Percentiles rank a stretch among this genome's conserved stretches.
phyloP scores from a whole-genome alignment of 2,113 vertebrate species.

The Nycticorax nycticorax region DNA sequence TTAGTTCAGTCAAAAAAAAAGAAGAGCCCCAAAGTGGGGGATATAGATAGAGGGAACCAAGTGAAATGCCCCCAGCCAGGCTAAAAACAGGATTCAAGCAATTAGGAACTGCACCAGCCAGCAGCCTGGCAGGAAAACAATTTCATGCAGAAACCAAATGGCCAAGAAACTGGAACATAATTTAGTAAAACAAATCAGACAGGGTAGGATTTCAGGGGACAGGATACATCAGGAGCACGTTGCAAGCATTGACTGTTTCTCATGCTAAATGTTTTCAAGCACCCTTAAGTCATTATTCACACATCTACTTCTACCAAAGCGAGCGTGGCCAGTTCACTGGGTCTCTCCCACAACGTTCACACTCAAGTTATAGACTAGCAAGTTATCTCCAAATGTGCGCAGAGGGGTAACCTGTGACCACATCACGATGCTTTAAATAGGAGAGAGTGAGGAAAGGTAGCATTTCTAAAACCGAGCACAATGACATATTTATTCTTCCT shows the following conservation, averaged over 20 bases:
- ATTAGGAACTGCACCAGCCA: not conserved
- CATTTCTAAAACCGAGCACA: not conserved
- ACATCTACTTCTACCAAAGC: not conserved
- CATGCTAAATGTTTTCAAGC: not conserved
- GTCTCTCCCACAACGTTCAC: not conserved
- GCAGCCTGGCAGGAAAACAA: not conserved
- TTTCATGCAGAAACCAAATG: not conserved
- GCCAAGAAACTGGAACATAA: not conserved
- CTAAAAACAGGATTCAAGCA: not conserved
- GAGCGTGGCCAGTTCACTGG: rapidly evolving
- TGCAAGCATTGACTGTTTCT: not conserved
- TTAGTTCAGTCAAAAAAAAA: not conserved
- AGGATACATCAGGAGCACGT: rapidly evolving
- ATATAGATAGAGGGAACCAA: not conserved
- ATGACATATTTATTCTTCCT: not conserved
- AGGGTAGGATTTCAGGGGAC: not conserved
- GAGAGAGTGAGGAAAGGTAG: not conserved
- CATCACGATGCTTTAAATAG: not conserved
- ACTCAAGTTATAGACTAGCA: not conserved
- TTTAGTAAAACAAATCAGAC: not conserved
- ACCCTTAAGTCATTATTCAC: not conserved
- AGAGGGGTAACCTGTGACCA: not conserved
- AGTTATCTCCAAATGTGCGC: not conserved
- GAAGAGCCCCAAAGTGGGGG: not conserved
- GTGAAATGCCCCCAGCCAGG: not conserved